Evolutionary conservation across 2,113 vertebrate species (phyloP).

Genomic region (Symphodus melops): DNA sequence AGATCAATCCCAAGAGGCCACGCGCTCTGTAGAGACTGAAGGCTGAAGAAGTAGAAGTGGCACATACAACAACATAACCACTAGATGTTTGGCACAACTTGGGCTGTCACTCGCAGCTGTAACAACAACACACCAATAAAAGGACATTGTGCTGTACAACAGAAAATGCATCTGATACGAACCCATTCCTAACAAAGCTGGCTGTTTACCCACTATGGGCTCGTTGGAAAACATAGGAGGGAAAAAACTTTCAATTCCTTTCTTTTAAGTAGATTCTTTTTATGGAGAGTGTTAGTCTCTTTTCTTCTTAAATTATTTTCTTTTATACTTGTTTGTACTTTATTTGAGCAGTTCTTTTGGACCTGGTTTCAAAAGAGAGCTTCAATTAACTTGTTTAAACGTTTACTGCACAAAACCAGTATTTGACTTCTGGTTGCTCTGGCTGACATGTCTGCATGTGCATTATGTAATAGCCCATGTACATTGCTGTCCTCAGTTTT

Average conservation of each 20-base stretch:
- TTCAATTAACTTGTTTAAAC: conserved; percentile 33
- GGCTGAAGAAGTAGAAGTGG: conserved; percentile 32
- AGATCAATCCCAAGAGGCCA: conserved; percentile 97
- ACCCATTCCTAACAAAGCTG: conserved; percentile 57
- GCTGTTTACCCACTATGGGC: conserved; percentile 46
- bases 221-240: conserved; percentile 48
- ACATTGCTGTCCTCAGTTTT: conserved; percentile 23
- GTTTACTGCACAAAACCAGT: conserved; percentile 56
- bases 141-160: conserved; percentile 47
- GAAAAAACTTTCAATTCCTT: conserved; percentile 45
- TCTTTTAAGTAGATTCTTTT: conserved; percentile 40
- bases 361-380: conserved; percentile 39
- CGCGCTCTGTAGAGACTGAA: conserved; percentile 88
- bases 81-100: conserved; percentile 67
- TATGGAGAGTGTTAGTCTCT: conserved; percentile 54
- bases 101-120: conserved; percentile 48
- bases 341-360: conserved; percentile 52
- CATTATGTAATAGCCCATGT: conserved; percentile 50
- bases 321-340: conserved; percentile 79
- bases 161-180: conserved; percentile 40
- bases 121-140: conserved; percentile 20
- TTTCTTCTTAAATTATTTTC: conserved; percentile 76
- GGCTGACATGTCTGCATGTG: conserved; percentile 74
- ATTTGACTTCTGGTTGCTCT: conserved; percentile 54
- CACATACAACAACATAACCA: conserved; percentile 58